Percentiles rank a stretch among this genome's conserved stretches.
Evolutionary conservation across 2,113 vertebrate species (phyloP).

Genomic region (Pelmatolapia mariae): DNA sequence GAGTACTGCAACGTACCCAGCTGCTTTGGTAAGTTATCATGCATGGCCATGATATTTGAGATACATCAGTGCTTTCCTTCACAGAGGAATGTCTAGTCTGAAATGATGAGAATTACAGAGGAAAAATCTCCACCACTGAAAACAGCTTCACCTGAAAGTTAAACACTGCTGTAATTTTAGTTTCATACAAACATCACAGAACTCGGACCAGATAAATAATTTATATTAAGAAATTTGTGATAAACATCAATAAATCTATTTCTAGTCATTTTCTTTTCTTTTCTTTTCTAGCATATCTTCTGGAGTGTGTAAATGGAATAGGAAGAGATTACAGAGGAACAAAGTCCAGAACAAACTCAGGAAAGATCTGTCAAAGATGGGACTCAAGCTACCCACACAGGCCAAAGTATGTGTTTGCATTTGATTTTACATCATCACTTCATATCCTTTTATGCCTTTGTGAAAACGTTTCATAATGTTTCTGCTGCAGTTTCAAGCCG

Average conservation of each 20-base stretch:
- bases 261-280: too few species aligned
- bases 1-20: slow-evolving; percentile 63
- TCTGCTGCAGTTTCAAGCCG: slow-evolving; percentile 48
- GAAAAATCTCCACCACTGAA: too few species aligned
- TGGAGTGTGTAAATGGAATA: slow-evolving; percentile 65
- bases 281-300: slow-evolving; percentile 56
- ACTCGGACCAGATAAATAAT: too few species aligned
- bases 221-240: too few species aligned
- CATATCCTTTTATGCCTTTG: not conserved
- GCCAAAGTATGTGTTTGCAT: slow-evolving; percentile 57
- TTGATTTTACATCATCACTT: not conserved
- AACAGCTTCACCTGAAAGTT: not conserved
- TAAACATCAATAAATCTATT: too few species aligned
- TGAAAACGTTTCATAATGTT: not conserved
- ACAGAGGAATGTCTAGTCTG: too few species aligned
- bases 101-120: too few species aligned
- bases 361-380: slow-evolving; percentile 69
- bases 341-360: slow-evolving; percentile 61
- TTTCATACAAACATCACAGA: not conserved
- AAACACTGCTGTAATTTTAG: not conserved
- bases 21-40: slow-evolving; percentile 61
- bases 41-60: too few species aligned
- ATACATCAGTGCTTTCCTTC: too few species aligned
- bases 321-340: slow-evolving; percentile 69
- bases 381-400: slow-evolving; percentile 42